These are phyloP conservation scores for rabbit (Oryctolagus cuniculus) DNA, from an alignment of 2,113 vertebrate species.

Conservation along the genomic window DNA sequence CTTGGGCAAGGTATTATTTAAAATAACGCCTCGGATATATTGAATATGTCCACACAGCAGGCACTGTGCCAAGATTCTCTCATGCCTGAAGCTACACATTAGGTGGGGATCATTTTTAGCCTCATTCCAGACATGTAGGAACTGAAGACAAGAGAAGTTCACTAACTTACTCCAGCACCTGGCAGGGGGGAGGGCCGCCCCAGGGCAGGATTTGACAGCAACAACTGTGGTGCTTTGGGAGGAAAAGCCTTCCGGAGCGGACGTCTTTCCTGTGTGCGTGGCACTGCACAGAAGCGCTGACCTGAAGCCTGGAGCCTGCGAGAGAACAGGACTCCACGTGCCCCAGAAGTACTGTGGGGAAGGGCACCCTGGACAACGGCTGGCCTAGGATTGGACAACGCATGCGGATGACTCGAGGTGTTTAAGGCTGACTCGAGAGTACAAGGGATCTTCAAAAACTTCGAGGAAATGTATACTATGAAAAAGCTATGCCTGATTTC, in stretches of 20 bases:
- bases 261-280: slow-evolving; percentile 7
- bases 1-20: neutral
- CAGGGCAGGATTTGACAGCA: neutral
- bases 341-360: neutral
- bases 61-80: neutral
- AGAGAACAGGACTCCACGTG: neutral
- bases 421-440: neutral
- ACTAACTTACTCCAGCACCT: slow-evolving; percentile 7
- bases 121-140: slow-evolving; percentile 1
- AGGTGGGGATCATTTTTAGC: neutral
- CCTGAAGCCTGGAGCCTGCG: neutral
- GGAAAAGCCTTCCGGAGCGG: slow-evolving; percentile 15
- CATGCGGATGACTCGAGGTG: neutral
- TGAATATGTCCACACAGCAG: slow-evolving; percentile 5
- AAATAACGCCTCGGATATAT: neutral
- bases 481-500: no score
- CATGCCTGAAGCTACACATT: neutral
- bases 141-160: neutral
- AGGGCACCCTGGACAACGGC: neutral
- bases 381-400: neutral
- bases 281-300: neutral
- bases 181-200: neutral
- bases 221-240: neutral
- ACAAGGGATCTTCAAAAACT: no score
- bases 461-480: no score